phyloP scores from a whole-genome alignment of 2,888 invertebrate species.

The Parnassius orleans region DNA sequence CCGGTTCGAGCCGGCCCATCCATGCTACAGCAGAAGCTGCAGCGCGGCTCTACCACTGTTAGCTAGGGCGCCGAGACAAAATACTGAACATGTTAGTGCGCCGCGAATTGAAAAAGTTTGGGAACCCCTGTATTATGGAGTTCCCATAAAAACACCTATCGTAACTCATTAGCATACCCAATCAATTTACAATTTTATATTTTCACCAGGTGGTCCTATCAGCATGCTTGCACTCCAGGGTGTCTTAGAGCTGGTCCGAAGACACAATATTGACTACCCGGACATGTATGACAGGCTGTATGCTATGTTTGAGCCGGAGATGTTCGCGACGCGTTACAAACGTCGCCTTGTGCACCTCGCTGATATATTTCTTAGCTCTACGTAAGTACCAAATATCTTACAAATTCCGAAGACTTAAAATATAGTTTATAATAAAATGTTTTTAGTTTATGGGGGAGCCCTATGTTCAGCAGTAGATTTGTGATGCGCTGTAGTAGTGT shows the following conservation, averaged over 20 bases:
- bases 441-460: no score
- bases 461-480: no score
- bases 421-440: background rate
- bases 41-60: no score
- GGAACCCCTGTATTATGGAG: no score
- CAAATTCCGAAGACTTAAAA: background rate
- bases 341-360: conserved; percentile 92
- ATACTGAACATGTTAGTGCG: no score
- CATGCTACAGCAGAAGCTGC: no score
- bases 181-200: background rate
- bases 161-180: no score
- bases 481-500: no score
- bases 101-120: no score
- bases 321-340: conserved; percentile 95
- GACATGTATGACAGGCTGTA: conserved; percentile 97
- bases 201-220: conserved; percentile 85
- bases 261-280: conserved; percentile 96
- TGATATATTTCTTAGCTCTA: conserved; percentile 95
- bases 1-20: no score
- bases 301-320: conserved; percentile 94
- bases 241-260: conserved; percentile 92
- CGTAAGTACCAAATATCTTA: conserved; percentile 77
- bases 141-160: no score
- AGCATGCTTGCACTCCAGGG: conserved; percentile 96
- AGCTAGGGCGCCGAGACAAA: no score